Evolutionary conservation across 2,113 vertebrate species (phyloP).

Genomic region (Cygnus buccinator): DNA sequence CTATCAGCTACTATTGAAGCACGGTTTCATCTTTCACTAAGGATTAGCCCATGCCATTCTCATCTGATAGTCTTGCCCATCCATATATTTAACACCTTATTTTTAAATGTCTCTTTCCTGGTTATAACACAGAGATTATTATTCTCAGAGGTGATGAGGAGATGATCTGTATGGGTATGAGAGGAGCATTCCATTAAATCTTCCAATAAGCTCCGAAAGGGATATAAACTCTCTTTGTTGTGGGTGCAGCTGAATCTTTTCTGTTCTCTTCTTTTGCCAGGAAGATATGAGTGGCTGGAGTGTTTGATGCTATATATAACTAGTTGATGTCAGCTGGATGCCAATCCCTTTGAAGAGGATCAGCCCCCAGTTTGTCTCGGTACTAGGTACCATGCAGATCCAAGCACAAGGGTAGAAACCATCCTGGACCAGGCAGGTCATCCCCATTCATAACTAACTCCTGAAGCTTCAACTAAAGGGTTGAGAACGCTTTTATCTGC

Average conservation of each 20-base stretch:
- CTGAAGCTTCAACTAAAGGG: conserved; percentile 60
- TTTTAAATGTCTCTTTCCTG: conserved; percentile 47
- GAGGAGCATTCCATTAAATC: not conserved
- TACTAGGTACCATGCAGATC: conserved; percentile 79
- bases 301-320: conserved; percentile 93
- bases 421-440: conserved; percentile 73
- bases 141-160: conserved; percentile 26
- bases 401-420: conserved; percentile 77
- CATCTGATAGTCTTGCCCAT: conserved; percentile 56
- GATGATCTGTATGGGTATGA: not conserved
- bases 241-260: conserved; percentile 55
- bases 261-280: conserved; percentile 76
- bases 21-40: conserved; percentile 62
- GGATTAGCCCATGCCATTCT: conserved; percentile 63
- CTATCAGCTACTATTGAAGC: conserved; percentile 10
- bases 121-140: not conserved
- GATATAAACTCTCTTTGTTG: conserved; percentile 68
- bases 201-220: conserved; percentile 16
- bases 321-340: conserved; percentile 95
- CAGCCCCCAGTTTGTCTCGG: conserved; percentile 80
- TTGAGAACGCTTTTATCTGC: conserved; percentile 54
- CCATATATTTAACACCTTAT: conserved; percentile 51
- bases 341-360: conserved; percentile 84
- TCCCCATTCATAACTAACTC: conserved; percentile 67
- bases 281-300: conserved; percentile 83